These are phyloP conservation scores for Ianthella basta DNA, from an alignment of 37 sponge, comb jelly and placozoan genomes.

Conservation along the genomic window DNA sequence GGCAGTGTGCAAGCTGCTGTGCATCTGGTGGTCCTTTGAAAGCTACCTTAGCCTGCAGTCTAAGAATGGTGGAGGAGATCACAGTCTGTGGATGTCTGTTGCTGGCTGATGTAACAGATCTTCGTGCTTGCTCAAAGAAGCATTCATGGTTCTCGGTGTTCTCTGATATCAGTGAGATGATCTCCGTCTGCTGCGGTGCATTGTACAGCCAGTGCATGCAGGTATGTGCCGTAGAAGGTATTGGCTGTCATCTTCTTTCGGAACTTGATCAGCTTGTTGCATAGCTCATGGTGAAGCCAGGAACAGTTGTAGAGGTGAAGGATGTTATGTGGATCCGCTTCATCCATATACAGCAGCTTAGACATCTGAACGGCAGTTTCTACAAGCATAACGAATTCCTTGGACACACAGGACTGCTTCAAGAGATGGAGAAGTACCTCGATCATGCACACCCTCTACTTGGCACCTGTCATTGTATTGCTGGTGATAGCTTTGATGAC, in stretches of 20 bases:
- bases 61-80: not conserved
- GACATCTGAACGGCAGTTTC: conserved; percentile 19
- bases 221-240: conserved; percentile 20
- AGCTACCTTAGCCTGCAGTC: conserved; percentile 5
- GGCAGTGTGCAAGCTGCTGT: too few species aligned
- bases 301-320: conserved; percentile 37
- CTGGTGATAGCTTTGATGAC: conserved; percentile 2
- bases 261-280: not conserved
- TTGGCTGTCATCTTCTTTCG: not conserved
- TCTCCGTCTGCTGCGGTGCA: conserved; percentile 30
- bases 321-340: conserved; percentile 17
- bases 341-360: conserved; percentile 4
- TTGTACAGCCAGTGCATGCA: conserved; percentile 18
- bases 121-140: conserved; percentile 1
- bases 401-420: not conserved
- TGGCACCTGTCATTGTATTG: conserved; percentile 12
- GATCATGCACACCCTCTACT: not conserved
- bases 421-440: conserved; percentile 28
- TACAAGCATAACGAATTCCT: not conserved
- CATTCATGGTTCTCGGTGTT: conserved; percentile 5
- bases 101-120: not conserved
- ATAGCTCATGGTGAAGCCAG: conserved; percentile 17
- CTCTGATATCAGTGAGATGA: not conserved
- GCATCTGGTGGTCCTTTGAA: too few species aligned
- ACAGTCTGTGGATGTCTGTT: not conserved